phyloP scores from a whole-genome alignment of 2,888 invertebrate species.

The Dryocosmus kuriphilus region DNA sequence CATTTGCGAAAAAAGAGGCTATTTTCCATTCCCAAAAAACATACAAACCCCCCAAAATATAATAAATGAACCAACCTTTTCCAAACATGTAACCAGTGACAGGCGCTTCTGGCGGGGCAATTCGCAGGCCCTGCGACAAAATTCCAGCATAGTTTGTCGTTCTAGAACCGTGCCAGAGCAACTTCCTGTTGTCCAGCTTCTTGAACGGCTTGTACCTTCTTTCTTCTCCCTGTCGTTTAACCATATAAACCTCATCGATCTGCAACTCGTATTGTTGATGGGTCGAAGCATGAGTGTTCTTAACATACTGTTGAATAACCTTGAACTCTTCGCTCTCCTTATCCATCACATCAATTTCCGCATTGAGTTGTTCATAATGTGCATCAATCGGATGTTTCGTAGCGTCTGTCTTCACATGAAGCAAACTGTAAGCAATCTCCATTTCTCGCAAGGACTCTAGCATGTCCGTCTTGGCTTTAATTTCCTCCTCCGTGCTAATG shows the following conservation, averaged over 20 bases:
- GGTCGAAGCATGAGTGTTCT: constrained; percentile 95
- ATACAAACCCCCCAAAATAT: background rate
- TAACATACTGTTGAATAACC: constrained; percentile 87
- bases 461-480: constrained; percentile 88
- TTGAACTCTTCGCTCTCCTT: constrained; percentile 85
- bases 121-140: constrained; percentile 91
- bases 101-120: constrained; percentile 99
- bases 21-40: background rate
- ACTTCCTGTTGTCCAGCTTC: constrained; percentile 90
- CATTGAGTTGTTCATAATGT: constrained; percentile 93
- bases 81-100: constrained; percentile 98
- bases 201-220: constrained; percentile 92
- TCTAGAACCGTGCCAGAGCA: constrained; percentile 98
- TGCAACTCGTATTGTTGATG: constrained; percentile 87
- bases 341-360: constrained; percentile 87
- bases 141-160: constrained; percentile 97
- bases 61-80: constrained; percentile 84
- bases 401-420: constrained; percentile 81
- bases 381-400: constrained; percentile 86
- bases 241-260: constrained; percentile 85
- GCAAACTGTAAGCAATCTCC: constrained; percentile 94
- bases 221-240: constrained; percentile 88
- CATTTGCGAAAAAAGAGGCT: too few relatives aligned
- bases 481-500: constrained; percentile 86
- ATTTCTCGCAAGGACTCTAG: constrained; percentile 95